phyloP scores from a whole-genome alignment of 1,140 invertebrate genomes.

The Neocloeon triangulifer region DNA sequence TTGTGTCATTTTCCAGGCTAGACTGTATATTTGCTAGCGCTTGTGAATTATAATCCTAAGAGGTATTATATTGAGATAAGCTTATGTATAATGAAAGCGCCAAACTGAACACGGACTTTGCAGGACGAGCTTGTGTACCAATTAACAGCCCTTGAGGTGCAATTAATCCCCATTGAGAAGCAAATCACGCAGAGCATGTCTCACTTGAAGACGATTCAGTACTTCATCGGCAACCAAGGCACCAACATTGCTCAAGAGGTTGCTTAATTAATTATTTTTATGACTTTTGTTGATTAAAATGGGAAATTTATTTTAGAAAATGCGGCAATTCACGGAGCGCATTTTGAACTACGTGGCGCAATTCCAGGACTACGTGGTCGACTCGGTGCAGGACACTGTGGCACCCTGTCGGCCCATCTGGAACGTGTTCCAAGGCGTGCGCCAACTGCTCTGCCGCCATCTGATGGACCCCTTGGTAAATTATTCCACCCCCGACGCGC shows the following conservation, averaged over 20 bases:
- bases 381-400: slow-evolving; percentile 30
- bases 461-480: slow-evolving; percentile 42
- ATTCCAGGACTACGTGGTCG: slow-evolving; percentile 36
- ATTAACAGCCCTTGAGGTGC: slow-evolving; percentile 45
- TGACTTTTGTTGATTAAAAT: no score
- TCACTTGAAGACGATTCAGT: slow-evolving; percentile 47
- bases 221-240: slow-evolving; percentile 46
- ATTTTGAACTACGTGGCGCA: slow-evolving; percentile 36
- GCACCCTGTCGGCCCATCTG: slow-evolving; percentile 47
- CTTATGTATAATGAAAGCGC: no score
- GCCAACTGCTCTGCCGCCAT: slow-evolving; percentile 39
- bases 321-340: slow-evolving; percentile 29
- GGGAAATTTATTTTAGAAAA: slow-evolving; percentile 30
- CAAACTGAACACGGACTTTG: no score
- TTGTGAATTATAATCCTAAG: no score
- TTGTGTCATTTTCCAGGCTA: no score
- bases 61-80: no score
- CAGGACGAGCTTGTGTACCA: slow-evolving; percentile 48
- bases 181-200: slow-evolving; percentile 46
- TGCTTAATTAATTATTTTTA: no score
- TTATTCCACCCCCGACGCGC: not conserved
- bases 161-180: slow-evolving; percentile 35
- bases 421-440: slow-evolving; percentile 36
- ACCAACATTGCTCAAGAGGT: slow-evolving; percentile 41
- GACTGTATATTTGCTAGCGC: no score